Conservation (phyloP, 2,888 invertebrate species). For the Agrenia bidenticulata region DNA sequence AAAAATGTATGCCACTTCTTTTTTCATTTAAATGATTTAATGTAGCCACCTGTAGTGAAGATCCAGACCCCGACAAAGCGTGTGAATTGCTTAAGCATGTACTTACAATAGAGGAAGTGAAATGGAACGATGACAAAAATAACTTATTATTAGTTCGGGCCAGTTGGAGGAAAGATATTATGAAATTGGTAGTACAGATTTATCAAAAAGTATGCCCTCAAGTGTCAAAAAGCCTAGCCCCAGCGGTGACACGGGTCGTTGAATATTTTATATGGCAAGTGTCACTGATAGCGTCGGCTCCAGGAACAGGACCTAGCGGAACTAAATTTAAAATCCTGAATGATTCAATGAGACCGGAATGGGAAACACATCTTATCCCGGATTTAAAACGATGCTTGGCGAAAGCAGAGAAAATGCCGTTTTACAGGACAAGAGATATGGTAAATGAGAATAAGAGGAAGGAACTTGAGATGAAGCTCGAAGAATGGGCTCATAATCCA, state of each 20-base stretch:
- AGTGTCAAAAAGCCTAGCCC: conserved; percentile 2
- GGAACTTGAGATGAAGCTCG: conserved; percentile 9
- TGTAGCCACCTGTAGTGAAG: not conserved
- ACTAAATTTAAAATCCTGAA: not conserved
- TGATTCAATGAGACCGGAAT: not conserved
- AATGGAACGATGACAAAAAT: not conserved
- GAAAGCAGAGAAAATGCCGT: conserved; percentile 18
- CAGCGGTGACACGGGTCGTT: conserved; percentile 13
- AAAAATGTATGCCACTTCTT: too few relatives aligned
- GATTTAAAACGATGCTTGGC: conserved; percentile 20
- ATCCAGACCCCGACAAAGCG: not conserved
- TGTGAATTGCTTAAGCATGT: conserved; percentile 7
- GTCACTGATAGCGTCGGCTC: not conserved
- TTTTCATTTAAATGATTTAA: too few relatives aligned
- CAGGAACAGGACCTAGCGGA: not conserved
- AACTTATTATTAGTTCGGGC: not conserved
- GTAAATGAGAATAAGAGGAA: not conserved
- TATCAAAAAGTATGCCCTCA: conserved; percentile 19
- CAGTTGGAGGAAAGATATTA: conserved; percentile 15
- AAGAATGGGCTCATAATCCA: not conserved
- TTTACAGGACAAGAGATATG: conserved; percentile 11
- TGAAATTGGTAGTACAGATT: not conserved
- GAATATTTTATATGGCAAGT: conserved; percentile 3
- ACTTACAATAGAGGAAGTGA: not conserved
- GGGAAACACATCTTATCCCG: not conserved